phyloP scores from a whole-genome alignment of 92 coral and sea anemone species.

The Paramuricea clavata region DNA sequence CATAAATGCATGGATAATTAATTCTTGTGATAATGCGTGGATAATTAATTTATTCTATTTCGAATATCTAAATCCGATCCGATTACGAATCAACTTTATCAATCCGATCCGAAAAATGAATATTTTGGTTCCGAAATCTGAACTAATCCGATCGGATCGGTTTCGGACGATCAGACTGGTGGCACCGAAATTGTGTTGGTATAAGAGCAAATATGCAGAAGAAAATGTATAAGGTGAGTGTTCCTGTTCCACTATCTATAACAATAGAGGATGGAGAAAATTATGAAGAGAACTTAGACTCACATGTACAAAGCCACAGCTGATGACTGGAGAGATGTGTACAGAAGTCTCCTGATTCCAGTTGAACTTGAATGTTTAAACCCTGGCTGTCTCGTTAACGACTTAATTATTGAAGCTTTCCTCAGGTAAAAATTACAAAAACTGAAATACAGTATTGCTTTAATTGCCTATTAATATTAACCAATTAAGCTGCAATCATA shows the following conservation, averaged over 20 bases:
- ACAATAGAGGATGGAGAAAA: not conserved
- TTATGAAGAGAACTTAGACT: not conserved
- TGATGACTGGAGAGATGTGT: not conserved
- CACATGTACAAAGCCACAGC: not conserved
- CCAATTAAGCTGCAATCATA: not conserved
- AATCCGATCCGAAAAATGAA: too few species aligned
- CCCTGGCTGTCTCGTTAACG: constrained; percentile 38
- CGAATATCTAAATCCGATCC: too few species aligned
- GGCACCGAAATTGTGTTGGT: constrained; percentile 46
- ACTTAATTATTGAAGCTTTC: constrained; percentile 41
- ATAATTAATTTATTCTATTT: too few species aligned
- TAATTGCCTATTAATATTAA: too few species aligned
- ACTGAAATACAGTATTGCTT: not conserved
- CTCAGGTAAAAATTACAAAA: not conserved
- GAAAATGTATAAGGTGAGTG: constrained; percentile 41
- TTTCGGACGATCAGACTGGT: constrained; percentile 38
- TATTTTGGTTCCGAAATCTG: too few species aligned
- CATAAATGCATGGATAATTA: too few species aligned
- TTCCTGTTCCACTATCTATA: constrained; percentile 17
- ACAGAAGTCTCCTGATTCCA: not conserved
- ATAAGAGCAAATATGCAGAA: constrained; percentile 42
- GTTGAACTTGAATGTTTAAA: constrained; percentile 36
- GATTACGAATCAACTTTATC: too few species aligned
- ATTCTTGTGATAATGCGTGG: too few species aligned
- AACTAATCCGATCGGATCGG: too few species aligned